phyloP scores from a whole-genome alignment of 2,888 invertebrate genomes.

The Temnothorax rugatulus region DNA sequence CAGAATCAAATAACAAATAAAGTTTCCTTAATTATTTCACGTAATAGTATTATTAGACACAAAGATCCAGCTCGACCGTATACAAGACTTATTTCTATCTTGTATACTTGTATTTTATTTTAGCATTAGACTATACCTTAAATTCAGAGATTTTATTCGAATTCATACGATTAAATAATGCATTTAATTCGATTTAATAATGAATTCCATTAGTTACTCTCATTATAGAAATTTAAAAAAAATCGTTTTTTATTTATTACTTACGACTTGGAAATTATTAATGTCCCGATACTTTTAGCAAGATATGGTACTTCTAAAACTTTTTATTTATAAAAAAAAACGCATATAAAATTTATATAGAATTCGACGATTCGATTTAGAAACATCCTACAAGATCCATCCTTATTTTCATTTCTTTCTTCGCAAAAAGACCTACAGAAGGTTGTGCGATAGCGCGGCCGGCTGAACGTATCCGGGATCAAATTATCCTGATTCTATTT shows the following conservation, averaged over 20 bases:
- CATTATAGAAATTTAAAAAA: not conserved
- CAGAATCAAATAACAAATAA: too few relatives aligned
- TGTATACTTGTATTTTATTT: not conserved
- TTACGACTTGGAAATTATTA: not conserved
- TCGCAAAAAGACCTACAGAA: not conserved
- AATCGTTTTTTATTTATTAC: not conserved
- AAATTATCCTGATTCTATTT: conserved; percentile 79
- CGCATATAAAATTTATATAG: not conserved
- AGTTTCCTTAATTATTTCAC: too few relatives aligned
- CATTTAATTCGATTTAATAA: not conserved
- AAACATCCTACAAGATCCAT: not conserved
- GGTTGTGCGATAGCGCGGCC: not conserved
- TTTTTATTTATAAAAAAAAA: not conserved
- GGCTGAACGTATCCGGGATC: conserved; percentile 63
- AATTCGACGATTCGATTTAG: not conserved
- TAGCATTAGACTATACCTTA: not conserved
- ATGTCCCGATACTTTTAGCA: not conserved
- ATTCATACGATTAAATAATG: not conserved
- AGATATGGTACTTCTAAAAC: not conserved
- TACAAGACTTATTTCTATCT: too few relatives aligned
- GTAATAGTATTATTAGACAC: too few relatives aligned
- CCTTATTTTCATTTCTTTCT: not conserved
- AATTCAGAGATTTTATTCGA: not conserved
- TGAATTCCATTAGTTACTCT: not conserved
- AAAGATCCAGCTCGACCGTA: too few relatives aligned